Evolutionary conservation across 2,888 invertebrate genomes (phyloP), one percentile per base, ranked within the genome.

Genomic region (Sussaba pulchella): DNA sequence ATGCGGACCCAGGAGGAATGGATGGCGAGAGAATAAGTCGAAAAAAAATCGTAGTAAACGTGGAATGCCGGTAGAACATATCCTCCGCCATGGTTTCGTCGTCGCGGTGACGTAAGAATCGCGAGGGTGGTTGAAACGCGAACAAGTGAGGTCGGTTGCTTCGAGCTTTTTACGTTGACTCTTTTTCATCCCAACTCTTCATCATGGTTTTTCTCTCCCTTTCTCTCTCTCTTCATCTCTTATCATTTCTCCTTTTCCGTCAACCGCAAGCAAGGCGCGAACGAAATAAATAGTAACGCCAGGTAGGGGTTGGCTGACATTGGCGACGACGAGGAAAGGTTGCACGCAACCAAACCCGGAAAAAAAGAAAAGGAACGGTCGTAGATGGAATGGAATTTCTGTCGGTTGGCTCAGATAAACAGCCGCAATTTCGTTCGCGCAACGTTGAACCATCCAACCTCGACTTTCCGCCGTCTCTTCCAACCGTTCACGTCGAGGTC

Each of bases 381-480:
- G 77, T 81, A 84, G 85, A 87, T 85, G 86, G 87, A 87, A 88
- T 88, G 88, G 87, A 88, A 88, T 88, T 89, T 87, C 87, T 84
- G 86, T 86, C 85, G 86, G 87, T 86, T 85, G 85, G 84, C 78
- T 85, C 84, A 84, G 87, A 89, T 88, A 89, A 89, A 89, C 89
- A 88, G 88, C 85, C 84, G 87, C 88, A 88, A 90, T 90, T 89
- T 88, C 82, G 85, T 73, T 82, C 64, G 63, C 70, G 69, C 57
- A 61, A 76, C 72, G 73, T 54, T 69, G 77, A 76, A 81, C 54
- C 75, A 66, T 24, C 74, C 59, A 59, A 52, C 64, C 47, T 41
- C 66, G 67, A 54, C 50, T 41, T 52, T 43, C 24, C 36, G 10
- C 39, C 41, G 67, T 31, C 57, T 82, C 70, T n/a, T n/a, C n/a